These are phyloP conservation scores for Drosophila prostipennis DNA, from an alignment of 2,888 invertebrate species.

Conservation along the genomic window DNA sequence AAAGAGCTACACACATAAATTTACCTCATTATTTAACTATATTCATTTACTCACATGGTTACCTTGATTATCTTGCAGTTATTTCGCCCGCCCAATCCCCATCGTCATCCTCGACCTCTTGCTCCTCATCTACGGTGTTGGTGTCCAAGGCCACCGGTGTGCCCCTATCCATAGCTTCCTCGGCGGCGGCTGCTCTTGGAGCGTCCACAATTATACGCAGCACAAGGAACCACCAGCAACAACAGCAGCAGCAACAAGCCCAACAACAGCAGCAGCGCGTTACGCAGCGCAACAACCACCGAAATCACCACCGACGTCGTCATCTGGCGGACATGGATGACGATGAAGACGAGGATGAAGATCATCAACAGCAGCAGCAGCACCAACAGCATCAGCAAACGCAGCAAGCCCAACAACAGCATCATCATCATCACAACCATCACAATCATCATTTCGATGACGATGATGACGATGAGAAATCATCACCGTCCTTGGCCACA, in stretches of 20 bases:
- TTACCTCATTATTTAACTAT: no score
- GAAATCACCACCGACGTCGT: slow-evolving; percentile 83
- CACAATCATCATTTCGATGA: slow-evolving; percentile 76
- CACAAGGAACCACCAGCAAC: slow-evolving; percentile 81
- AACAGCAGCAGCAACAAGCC: slow-evolving; percentile 50
- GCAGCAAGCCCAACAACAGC: slow-evolving; percentile 37
- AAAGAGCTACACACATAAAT: no score
- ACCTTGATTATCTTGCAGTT: slow-evolving; percentile 49
- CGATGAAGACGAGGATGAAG: slow-evolving; percentile 72
- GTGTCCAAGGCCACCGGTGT: slow-evolving; percentile 78
- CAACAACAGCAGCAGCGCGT: slow-evolving; percentile 58
- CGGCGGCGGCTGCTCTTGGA: slow-evolving; percentile 68
- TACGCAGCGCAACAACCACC: slow-evolving; percentile 78
- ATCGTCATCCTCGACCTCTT: slow-evolving; percentile 79
- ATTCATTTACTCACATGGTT: neutral
- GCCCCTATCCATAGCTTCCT: slow-evolving; percentile 79
- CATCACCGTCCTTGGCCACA: slow-evolving; percentile 84
- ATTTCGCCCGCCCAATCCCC: slow-evolving; percentile 80
- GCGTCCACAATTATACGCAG: slow-evolving; percentile 82
- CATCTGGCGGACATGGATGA: slow-evolving; percentile 80
- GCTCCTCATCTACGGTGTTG: slow-evolving; percentile 81
- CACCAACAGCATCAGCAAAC: slow-evolving; percentile 37
- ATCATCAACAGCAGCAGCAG: slow-evolving; percentile 46
- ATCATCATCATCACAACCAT: slow-evolving; percentile 57
- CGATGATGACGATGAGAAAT: slow-evolving; percentile 82